These are phyloP conservation scores for Panthera leo DNA, from an alignment of 2,113 vertebrate species.

Conservation along the genomic window DNA sequence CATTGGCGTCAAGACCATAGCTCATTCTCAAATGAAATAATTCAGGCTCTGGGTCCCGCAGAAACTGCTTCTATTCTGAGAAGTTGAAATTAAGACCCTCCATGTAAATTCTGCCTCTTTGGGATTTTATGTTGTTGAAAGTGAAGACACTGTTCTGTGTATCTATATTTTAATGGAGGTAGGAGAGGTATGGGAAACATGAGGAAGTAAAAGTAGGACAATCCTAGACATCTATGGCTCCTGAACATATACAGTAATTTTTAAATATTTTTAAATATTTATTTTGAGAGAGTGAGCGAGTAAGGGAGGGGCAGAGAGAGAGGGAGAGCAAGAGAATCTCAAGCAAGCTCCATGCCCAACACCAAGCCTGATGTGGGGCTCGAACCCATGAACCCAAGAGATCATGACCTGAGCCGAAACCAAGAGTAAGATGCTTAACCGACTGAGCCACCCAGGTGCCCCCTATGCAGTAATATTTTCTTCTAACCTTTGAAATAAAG, in stretches of 20 bases:
- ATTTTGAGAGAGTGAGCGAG: no score
- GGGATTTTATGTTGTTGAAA: neutral
- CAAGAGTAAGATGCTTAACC: no score
- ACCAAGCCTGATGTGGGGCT: no score
- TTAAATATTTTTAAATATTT: no score
- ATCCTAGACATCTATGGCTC: neutral
- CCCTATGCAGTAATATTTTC: neutral
- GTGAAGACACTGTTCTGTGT: neutral
- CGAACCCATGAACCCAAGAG: no score
- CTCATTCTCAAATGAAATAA: neutral
- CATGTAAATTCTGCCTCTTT: neutral
- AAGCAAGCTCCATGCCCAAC: no score
- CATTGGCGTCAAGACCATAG: neutral
- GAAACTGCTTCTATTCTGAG: neutral
- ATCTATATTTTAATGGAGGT: neutral
- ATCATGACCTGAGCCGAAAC: no score
- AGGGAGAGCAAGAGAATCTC: no score
- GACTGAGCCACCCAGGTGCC: no score
- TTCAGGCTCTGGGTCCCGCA: fast-evolving
- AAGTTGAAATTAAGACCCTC: neutral
- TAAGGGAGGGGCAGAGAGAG: no score
- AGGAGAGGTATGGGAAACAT: neutral
- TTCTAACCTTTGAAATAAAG: neutral
- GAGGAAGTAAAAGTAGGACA: neutral
- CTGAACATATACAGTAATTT: neutral